Base-by-base conservation (phyloP, 2,113 vertebrate species). In the Forbesichthys papilliferus region DNA sequence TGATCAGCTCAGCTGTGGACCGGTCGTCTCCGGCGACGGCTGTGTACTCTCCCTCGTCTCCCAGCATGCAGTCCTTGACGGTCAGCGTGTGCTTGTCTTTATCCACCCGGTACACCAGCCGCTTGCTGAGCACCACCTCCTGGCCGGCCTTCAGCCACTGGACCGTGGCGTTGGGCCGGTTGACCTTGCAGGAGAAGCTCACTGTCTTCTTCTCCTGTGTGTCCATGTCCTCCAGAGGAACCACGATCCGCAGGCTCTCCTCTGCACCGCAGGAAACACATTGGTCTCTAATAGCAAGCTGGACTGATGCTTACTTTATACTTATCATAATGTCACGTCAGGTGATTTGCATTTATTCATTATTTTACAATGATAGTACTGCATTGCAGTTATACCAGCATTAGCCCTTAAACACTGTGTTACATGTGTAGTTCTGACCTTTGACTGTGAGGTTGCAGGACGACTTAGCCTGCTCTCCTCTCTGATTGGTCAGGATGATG, bases 181-280 rank as follows among this genome's bases (percentile, higher is more conserved):
- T 99, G 68, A 99, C 98, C 87, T 99, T 99, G 79, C 98, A 99
- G 71, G 89, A 90, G 77, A 99, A 99, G 56, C 92, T 93, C 75
- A 97, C 93, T 2, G 94, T 94, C 86, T 96, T 97, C 92, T 96
- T 99, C 87, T 99, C 98, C 92, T 97, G 96, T 48, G 97, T 98
- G 84, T 99, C 98, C 27, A 95, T 88, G 73, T 99, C 97, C 90
- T 98, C 93, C 51, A 98, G 94, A 66, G 96, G 94, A 10, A 95
- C 94, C 83, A 95, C 69, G 85, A 99, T 96, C 87, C 82, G 94
- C 54, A 98, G 91, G 48, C 94, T 95, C 86, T 99, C 98, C 92
- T 95, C 98, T 99, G 93, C 79, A 77, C 27, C 27, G 2, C 27
- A 27, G 27, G 27, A 27, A 27, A 27, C 27, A 27, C 27, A 27